A percentile compares a stretch with the other conserved stretches of the same genome.
Conservation (phyloP, 1,140 invertebrate genomes). For the Diuraphis noxia region DNA sequence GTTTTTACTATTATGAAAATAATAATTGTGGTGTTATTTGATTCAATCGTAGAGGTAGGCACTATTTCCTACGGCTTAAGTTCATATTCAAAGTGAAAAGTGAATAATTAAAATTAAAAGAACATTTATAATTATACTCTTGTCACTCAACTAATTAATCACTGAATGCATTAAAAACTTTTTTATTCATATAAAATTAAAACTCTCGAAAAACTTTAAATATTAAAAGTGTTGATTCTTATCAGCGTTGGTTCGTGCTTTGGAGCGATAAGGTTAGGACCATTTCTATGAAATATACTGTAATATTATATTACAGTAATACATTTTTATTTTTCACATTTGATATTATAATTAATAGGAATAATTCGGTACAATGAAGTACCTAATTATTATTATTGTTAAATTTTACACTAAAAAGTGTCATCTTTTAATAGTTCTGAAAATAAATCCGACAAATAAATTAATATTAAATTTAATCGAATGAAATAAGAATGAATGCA, state of each 20-base stretch:
- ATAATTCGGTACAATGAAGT: background rate
- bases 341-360: background rate
- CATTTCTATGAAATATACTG: background rate
- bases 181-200: background rate
- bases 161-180: conserved; percentile 22
- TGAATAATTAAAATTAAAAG: conserved; percentile 12
- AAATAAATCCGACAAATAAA: background rate
- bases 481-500: background rate
- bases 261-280: background rate
- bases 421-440: background rate
- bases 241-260: background rate
- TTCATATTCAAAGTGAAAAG: background rate
- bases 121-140: conserved; percentile 28
- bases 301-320: background rate
- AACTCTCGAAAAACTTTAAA: conserved; percentile 19
- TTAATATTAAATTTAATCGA: background rate
- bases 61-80: background rate
- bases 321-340: background rate
- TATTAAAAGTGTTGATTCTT: conserved; percentile 22
- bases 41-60: background rate
- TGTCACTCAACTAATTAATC: conserved; percentile 33
- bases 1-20: background rate
- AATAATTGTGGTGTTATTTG: background rate
- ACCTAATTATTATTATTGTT: background rate
- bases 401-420: background rate